phyloP scores from a whole-genome alignment of 2,797 vertebrate species.

The Sus cebifrons region DNA sequence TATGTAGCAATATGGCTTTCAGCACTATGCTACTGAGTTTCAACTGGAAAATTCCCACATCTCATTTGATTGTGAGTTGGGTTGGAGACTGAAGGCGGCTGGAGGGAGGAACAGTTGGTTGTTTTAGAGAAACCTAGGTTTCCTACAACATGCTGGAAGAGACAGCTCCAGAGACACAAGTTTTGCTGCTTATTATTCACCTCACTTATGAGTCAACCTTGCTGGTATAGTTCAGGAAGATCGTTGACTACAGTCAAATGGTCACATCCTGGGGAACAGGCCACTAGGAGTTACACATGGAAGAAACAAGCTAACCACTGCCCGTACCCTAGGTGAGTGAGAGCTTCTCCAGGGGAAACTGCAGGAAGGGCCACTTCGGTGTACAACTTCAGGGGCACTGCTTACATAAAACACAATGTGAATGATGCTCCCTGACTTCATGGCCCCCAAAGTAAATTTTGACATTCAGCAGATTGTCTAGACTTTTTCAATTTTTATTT shows the following conservation, averaged over 20 bases:
- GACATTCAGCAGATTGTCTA: not conserved
- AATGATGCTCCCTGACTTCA: not conserved
- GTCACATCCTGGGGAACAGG: not conserved
- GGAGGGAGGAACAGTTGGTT: not conserved
- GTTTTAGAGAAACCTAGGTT: not conserved
- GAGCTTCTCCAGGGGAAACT: not conserved
- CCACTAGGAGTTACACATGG: not conserved
- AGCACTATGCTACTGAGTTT: not conserved
- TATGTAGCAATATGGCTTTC: constrained; percentile 10
- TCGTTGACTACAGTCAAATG: constrained; percentile 31
- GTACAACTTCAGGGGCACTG: not conserved
- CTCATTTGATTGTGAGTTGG: not conserved
- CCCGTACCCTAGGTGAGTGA: not conserved
- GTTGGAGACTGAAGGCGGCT: not conserved
- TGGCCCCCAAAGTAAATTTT: not conserved
- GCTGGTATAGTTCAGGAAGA: not conserved
- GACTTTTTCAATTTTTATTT: not conserved
- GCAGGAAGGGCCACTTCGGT: not conserved
- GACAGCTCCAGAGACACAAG: not conserved
- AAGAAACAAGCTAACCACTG: not conserved
- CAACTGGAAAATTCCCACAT: not conserved
- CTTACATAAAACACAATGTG: not conserved
- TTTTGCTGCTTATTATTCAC: not conserved
- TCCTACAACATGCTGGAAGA: not conserved
- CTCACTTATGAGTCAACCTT: not conserved